These are phyloP conservation scores for Pteronotus mesoamericanus DNA, from an alignment of 2,797 vertebrate species.

Conservation along the genomic window DNA sequence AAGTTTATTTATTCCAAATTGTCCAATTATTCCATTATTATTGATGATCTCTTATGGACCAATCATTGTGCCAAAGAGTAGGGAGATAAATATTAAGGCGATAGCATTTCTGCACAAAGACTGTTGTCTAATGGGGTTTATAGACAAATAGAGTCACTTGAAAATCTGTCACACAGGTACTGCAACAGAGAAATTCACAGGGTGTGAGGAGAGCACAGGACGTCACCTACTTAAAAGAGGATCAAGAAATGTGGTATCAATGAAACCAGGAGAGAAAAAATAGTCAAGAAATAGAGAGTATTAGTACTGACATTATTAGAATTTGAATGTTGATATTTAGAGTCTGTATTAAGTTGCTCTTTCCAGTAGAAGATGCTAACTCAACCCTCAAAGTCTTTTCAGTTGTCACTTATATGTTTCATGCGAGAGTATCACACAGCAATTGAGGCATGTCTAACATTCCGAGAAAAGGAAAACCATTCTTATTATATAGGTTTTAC, in stretches of 20 bases:
- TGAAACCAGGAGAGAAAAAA: neutral
- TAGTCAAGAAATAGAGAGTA: neutral
- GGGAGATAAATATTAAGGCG: neutral
- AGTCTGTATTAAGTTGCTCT: neutral
- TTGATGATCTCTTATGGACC: neutral
- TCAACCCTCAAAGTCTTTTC: conserved; percentile 13
- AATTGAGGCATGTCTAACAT: neutral
- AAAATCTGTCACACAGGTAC: neutral
- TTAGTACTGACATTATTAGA: neutral
- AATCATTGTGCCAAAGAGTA: neutral
- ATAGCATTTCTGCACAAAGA: neutral
- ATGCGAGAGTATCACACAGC: neutral
- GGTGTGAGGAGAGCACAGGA: neutral
- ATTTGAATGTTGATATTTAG: neutral
- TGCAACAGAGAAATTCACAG: neutral
- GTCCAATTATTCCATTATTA: neutral
- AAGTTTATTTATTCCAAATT: neutral
- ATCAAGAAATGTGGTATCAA: neutral
- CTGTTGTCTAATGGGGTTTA: neutral
- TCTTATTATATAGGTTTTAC: neutral
- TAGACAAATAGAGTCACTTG: neutral
- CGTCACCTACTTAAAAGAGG: neutral
- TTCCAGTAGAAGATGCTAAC: neutral
- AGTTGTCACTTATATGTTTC: neutral
- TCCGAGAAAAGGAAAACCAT: neutral